These are phyloP conservation scores for Lucilia cuprina DNA, from an alignment of 1,140 invertebrate genomes.

Conservation along the genomic window DNA sequence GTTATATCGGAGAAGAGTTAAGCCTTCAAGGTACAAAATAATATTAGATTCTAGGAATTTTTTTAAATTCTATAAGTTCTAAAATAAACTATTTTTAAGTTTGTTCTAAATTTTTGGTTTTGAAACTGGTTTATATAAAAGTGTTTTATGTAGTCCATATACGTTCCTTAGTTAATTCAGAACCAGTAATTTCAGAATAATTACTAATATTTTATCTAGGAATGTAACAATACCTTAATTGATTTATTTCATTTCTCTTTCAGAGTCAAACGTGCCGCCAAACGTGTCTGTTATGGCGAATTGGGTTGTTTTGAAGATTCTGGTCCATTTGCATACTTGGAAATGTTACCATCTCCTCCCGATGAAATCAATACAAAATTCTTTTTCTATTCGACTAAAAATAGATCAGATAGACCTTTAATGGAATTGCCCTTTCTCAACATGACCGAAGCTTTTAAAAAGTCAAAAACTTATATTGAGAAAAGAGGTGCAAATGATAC, in stretches of 20 bases:
- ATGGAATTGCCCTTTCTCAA: constrained; percentile 74
- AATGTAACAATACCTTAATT: too few species aligned
- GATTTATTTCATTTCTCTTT: not conserved
- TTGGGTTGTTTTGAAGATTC: constrained; percentile 94
- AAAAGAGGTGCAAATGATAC: constrained; percentile 69
- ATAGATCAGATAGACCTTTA: constrained; percentile 70
- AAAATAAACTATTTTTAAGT: not conserved
- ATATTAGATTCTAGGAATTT: not conserved
- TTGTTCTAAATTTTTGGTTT: not conserved
- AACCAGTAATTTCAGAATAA: too few species aligned
- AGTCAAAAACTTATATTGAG: constrained; percentile 57
- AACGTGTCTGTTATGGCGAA: constrained; percentile 86
- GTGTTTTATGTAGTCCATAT: too few species aligned
- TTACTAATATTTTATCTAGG: too few species aligned
- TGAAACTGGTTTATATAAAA: too few species aligned
- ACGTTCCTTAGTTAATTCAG: too few species aligned
- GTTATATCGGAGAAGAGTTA: constrained; percentile 39
- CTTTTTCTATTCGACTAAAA: constrained; percentile 71
- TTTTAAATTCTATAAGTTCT: not conserved
- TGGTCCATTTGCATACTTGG: constrained; percentile 89
- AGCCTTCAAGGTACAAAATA: constrained; percentile 40
- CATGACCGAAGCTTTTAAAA: constrained; percentile 66
- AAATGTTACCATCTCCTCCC: constrained; percentile 86
- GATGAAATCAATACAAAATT: constrained; percentile 87
- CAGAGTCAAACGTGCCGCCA: constrained; percentile 71